Percentiles rank a stretch among this genome's conserved stretches.
phyloP scores from a whole-genome alignment of 2,113 vertebrate genomes.

The Toxostoma redivivum region DNA sequence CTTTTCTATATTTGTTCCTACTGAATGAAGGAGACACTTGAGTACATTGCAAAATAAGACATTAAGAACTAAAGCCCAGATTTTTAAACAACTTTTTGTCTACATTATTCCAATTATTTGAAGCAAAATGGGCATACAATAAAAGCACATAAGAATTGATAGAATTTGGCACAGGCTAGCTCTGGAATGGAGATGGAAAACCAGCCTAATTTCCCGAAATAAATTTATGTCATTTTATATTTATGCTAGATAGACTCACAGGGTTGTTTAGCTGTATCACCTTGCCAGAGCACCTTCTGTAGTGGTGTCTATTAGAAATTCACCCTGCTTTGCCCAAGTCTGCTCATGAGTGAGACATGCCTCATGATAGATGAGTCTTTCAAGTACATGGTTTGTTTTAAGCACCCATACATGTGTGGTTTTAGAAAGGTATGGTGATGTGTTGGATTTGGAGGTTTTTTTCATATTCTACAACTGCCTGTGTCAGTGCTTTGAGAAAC shows the following conservation, averaged over 20 bases:
- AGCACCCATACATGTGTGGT: accelerated
- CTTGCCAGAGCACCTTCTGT: background rate
- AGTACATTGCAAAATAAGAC: accelerated
- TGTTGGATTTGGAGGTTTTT: accelerated
- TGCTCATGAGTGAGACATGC: background rate
- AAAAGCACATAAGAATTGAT: background rate
- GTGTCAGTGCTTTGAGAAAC: background rate
- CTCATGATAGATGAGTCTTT: accelerated
- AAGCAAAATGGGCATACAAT: background rate
- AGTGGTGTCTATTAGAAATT: background rate
- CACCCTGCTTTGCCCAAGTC: background rate
- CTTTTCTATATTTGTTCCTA: background rate
- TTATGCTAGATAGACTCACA: background rate
- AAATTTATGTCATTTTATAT: background rate
- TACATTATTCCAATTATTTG: background rate
- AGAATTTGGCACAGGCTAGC: background rate
- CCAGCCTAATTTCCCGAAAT: background rate
- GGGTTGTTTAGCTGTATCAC: background rate
- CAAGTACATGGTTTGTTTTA: background rate
- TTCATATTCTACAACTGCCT: background rate
- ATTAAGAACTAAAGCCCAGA: background rate
- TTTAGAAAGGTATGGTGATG: background rate
- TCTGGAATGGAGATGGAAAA: background rate
- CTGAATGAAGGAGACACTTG: background rate
- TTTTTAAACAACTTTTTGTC: background rate